phyloP scores from a whole-genome alignment of 2,113 vertebrate genomes.

The Chamaetylas fuelleborni region DNA sequence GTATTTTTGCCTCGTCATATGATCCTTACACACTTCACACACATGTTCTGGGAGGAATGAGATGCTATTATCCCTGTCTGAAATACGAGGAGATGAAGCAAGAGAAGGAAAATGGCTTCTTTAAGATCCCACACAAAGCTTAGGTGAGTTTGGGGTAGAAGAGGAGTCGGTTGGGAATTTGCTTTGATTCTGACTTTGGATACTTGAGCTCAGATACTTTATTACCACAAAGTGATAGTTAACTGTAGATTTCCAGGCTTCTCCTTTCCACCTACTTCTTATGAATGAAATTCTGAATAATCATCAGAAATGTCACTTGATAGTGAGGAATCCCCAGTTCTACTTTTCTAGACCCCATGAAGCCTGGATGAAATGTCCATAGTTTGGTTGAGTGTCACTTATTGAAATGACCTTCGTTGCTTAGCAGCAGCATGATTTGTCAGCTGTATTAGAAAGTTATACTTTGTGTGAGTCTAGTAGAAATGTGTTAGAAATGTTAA shows the following conservation, averaged over 20 bases:
- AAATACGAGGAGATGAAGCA: background rate
- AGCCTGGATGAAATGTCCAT: constrained; percentile 13
- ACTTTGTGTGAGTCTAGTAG: constrained; percentile 63
- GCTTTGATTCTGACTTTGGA: background rate
- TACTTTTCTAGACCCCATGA: background rate
- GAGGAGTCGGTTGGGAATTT: background rate
- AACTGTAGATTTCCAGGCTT: background rate
- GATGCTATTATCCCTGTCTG: background rate
- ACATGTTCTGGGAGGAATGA: background rate
- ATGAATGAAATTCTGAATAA: background rate
- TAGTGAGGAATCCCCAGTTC: background rate
- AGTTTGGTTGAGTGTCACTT: constrained; percentile 46
- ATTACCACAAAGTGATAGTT: background rate
- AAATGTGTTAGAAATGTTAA: constrained; percentile 58
- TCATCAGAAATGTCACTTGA: background rate
- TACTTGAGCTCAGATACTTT: background rate
- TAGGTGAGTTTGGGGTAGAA: background rate
- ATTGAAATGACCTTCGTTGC: constrained; percentile 59
- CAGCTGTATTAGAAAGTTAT: constrained; percentile 60
- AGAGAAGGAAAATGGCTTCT: background rate
- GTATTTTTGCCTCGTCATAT: background rate
- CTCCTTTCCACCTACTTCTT: background rate
- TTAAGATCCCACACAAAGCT: background rate
- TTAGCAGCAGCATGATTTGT: constrained; percentile 66
- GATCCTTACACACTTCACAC: background rate